phyloP scores from a whole-genome alignment of 2,888 invertebrate species.

The Mantis religiosa region DNA sequence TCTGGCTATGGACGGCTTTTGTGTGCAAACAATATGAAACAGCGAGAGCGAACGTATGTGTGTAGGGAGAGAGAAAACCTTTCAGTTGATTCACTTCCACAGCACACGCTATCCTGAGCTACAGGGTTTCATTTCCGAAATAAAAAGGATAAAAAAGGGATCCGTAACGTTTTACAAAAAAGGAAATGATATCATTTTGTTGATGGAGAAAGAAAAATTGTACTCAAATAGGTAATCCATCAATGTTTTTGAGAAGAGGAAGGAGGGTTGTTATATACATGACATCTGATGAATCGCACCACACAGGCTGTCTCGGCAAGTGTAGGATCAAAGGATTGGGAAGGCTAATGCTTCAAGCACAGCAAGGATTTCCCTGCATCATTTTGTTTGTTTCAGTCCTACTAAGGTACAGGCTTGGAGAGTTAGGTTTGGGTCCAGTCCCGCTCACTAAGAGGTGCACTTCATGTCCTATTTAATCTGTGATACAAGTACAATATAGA shows the following conservation, averaged over 20 bases:
- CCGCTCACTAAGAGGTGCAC: too few species aligned
- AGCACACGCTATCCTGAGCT: not conserved
- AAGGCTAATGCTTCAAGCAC: not conserved
- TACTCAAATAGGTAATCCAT: not conserved
- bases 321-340: not conserved
- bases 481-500: too few species aligned
- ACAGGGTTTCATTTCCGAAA: not conserved
- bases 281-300: conserved; percentile 1
- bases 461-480: too few species aligned
- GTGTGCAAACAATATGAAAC: not conserved
- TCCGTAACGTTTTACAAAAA: not conserved
- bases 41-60: not conserved
- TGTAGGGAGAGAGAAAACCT: not conserved
- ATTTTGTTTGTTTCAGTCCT: too few species aligned
- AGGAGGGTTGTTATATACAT: not conserved
- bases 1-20: not conserved
- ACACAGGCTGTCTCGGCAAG: not conserved
- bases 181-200: conserved; percentile 3
- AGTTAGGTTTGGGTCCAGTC: too few species aligned
- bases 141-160: not conserved
- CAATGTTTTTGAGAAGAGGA: conserved; percentile 7
- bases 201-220: not conserved
- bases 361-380: too few species aligned
- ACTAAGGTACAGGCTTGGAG: too few species aligned
- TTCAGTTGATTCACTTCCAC: not conserved